phyloP scores from a whole-genome alignment of 1,140 invertebrate species.

The Achroia grisella region DNA sequence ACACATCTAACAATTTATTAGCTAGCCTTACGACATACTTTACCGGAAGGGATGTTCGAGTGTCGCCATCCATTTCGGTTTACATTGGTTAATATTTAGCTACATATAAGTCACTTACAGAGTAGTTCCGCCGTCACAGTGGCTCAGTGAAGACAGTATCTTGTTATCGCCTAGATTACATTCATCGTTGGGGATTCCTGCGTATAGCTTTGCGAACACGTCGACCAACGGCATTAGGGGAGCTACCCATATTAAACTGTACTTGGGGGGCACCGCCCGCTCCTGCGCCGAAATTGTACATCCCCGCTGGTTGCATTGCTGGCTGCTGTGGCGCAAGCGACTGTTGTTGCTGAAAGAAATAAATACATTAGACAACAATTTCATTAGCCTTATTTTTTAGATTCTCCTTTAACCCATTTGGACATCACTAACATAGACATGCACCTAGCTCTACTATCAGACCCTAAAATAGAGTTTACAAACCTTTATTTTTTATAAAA shows the following conservation, averaged over 20 bases:
- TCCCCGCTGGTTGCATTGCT: conserved; percentile 17
- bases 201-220: conserved; percentile 40
- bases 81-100: conserved; percentile 2
- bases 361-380: too few relatives aligned
- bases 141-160: too few relatives aligned
- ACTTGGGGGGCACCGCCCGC: conserved; percentile 16
- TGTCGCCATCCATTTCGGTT: conserved; percentile 3
- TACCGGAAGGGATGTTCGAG: conserved; percentile 1
- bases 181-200: conserved; percentile 40
- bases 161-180: not conserved
- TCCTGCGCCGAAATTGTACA: conserved; percentile 38
- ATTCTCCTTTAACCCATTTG: too few relatives aligned
- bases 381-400: too few relatives aligned
- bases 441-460: too few relatives aligned
- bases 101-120: conserved; percentile 3
- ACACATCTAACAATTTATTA: conserved; percentile 4
- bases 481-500: too few relatives aligned
- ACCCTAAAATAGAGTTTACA: too few relatives aligned
- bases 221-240: conserved; percentile 18
- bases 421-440: too few relatives aligned
- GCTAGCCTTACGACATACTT: conserved; percentile 1
- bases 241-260: conserved; percentile 46
- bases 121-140: not conserved
- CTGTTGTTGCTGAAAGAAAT: conserved; percentile 4
- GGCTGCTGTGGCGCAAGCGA: conserved; percentile 13